Evolutionary conservation across 2,888 invertebrate genomes (phyloP).

Genomic region (Epistrophe grossulariae): DNA sequence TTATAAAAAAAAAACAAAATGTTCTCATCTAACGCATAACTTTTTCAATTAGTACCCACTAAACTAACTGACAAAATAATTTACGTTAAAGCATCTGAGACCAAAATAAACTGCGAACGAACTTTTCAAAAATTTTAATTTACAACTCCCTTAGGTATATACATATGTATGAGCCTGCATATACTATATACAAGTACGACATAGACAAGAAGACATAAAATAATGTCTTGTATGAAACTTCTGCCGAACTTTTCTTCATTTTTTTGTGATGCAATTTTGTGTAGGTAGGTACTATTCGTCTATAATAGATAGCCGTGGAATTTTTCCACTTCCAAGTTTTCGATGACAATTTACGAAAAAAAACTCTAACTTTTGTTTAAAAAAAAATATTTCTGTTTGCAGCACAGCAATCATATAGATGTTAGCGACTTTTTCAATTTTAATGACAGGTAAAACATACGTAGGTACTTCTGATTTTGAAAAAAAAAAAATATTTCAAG

Average conservation of each 20-base stretch:
- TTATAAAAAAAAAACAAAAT: not conserved
- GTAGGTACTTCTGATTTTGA: slow-evolving; percentile 5
- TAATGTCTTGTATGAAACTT: not conserved
- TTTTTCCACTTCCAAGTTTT: not conserved
- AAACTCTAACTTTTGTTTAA: slow-evolving; percentile 1
- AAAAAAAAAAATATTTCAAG: slow-evolving; percentile 2
- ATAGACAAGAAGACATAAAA: slow-evolving; percentile 5
- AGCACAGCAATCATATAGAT: slow-evolving; percentile 4
- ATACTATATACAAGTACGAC: not conserved
- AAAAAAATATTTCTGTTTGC: not conserved
- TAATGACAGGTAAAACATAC: not conserved
- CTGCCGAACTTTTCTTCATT: not conserved
- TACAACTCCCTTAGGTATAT: not conserved
- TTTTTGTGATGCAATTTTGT: not conserved
- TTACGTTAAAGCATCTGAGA: not conserved
- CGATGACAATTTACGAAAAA: not conserved
- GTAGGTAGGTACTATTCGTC: not conserved
- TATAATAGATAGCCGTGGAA: not conserved
- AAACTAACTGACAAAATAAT: slow-evolving; percentile 12
- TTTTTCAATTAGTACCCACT: slow-evolving; percentile 24
- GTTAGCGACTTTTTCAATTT: not conserved
- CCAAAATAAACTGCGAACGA: slow-evolving; percentile 7
- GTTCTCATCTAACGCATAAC: not conserved
- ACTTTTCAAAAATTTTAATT: slow-evolving; percentile 21
- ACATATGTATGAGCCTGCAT: not conserved